Evolutionary conservation across 2,888 invertebrate genomes (phyloP), one percentile per base, ranked within the genome.

Genomic region (Lasius fuliginosus): DNA sequence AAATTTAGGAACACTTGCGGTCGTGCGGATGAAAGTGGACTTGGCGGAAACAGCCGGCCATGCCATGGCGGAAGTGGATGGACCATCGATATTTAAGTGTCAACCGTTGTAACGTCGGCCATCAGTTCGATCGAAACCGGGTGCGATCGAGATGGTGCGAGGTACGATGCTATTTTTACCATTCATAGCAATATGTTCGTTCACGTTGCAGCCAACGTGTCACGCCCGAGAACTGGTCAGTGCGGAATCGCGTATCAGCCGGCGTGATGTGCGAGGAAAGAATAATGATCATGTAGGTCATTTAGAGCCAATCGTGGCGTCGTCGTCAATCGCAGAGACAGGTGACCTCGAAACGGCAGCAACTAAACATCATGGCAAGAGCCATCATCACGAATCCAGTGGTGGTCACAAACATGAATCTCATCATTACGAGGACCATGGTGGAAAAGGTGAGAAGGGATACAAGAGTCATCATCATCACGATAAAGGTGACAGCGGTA

Each of bases 401-500:
- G 94, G 96, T 94, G 89, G 95, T 86, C 90, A 95, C 81, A 91
- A 95, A 88, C 92, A 95, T 86, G 91, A 95, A 89, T 91, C 96
- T 94, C 90, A 95, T 91, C 90, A 95, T 95, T 86, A 96, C 95
- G 94, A 96, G 91, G 94, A 96, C 95, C 95, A 96, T 94, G 91
- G 96, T 69, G 88, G 95, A 92, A 94, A 96, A 92, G 95, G 96
- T 53, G 96, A 96, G 62, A 96, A 96, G 1, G 96, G 96, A 85
- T 92, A 94, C 87, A 93, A 94, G 69, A 92, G 91, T 3, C 90
- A 94, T 62, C 93, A 94, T 77, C 93, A 93, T 68, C 92, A 92
- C 27, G 90, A 93, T 89, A 97, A 98, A 92, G 97, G 97, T 6
- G 97, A 97, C 64, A 97, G 97, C 92, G 97, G 98, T 18, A 96